phyloP scores from a whole-genome alignment of 1,140 invertebrate genomes.

The Ceratosolen fusciceps region DNA sequence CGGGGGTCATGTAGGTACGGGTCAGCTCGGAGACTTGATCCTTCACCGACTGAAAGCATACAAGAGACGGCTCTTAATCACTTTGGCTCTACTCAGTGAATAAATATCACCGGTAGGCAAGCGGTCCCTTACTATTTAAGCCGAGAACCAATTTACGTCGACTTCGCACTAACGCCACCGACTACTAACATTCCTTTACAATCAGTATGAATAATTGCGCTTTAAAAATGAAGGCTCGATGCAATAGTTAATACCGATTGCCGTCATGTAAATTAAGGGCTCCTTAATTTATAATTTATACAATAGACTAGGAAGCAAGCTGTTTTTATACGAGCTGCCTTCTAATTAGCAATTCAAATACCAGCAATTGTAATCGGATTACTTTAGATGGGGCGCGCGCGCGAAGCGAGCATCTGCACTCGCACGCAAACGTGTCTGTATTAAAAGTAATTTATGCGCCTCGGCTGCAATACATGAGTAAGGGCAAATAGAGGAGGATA shows the following conservation, averaged over 20 bases:
- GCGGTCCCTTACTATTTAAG: too few species aligned
- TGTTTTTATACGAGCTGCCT: too few species aligned
- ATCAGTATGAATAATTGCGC: not conserved
- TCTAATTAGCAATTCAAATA: not conserved
- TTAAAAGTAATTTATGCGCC: not conserved
- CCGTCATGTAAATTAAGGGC: too few species aligned
- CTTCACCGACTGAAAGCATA: conserved; percentile 49
- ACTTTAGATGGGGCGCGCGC: too few species aligned
- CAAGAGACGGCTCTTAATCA: not conserved
- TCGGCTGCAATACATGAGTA: not conserved
- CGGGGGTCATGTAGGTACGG: conserved; percentile 62
- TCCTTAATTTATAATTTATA: too few species aligned
- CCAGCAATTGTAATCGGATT: not conserved
- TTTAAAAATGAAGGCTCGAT: too few species aligned
- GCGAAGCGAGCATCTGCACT: not conserved
- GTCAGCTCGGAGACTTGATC: conserved; percentile 58
- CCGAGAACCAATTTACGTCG: too few species aligned
- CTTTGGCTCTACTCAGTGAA: not conserved
- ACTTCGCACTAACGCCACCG: too few species aligned
- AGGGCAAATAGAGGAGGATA: not conserved
- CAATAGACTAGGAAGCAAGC: too few species aligned
- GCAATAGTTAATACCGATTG: too few species aligned
- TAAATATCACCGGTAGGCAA: too few species aligned
- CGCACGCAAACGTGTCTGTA: not conserved
- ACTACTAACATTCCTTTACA: not conserved